These are phyloP conservation scores for Melanerpes formicivorus DNA, from an alignment of 2,113 vertebrate genomes.

Conservation along the genomic window DNA sequence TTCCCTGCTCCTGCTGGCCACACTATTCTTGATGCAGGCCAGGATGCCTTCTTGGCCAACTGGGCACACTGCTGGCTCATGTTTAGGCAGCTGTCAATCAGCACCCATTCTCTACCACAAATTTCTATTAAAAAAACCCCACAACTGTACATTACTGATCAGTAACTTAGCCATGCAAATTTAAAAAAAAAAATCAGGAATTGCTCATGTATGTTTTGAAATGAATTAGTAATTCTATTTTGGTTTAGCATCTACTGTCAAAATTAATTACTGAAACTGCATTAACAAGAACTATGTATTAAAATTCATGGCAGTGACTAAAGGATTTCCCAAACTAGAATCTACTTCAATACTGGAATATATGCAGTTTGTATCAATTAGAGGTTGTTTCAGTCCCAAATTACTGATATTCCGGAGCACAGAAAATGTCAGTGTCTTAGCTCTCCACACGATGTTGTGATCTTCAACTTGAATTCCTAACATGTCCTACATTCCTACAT, in stretches of 20 bases:
- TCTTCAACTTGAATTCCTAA: background rate
- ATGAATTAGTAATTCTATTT: constrained; percentile 37
- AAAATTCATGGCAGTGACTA: constrained; percentile 6
- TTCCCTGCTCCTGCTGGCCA: too few relatives aligned
- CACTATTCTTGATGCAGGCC: too few relatives aligned
- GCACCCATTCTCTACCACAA: background rate
- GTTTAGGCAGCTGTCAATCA: too few relatives aligned
- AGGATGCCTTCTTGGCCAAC: too few relatives aligned
- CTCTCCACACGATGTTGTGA: background rate
- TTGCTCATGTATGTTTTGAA: constrained; percentile 41
- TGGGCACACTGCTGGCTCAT: too few relatives aligned
- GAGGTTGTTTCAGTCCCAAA: background rate
- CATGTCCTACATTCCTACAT: background rate
- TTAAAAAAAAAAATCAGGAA: constrained; percentile 49
- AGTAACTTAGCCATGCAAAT: background rate
- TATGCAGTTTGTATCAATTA: constrained; percentile 17
- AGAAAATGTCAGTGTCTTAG: background rate
- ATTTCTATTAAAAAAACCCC: background rate
- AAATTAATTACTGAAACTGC: constrained; percentile 40
- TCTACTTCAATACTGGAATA: constrained; percentile 6
- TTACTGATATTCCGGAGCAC: background rate
- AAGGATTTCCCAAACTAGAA: constrained; percentile 31
- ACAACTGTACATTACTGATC: constrained; percentile 8
- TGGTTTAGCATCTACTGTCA: constrained; percentile 28
- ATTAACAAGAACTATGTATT: constrained; percentile 2